These are phyloP conservation scores for Zaprionus africanus DNA, from an alignment of 1,140 invertebrate genomes.

Conservation along the genomic window DNA sequence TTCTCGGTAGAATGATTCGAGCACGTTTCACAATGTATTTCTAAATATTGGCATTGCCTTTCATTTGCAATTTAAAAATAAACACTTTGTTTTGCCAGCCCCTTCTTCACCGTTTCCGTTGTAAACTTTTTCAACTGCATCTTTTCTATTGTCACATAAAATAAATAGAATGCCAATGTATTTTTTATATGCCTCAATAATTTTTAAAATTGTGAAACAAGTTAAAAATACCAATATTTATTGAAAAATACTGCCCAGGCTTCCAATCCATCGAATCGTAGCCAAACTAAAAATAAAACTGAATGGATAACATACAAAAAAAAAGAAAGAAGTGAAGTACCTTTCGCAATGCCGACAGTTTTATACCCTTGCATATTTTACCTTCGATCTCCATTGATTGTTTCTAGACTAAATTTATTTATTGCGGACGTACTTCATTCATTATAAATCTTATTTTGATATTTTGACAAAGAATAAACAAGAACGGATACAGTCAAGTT, in stretches of 20 bases:
- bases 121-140: slow-evolving; percentile 18
- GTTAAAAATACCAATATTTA: slow-evolving; percentile 78
- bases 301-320: slow-evolving; percentile 18
- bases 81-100: slow-evolving; percentile 30
- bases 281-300: slow-evolving; percentile 29
- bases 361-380: too few relatives aligned
- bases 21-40: slow-evolving; percentile 18
- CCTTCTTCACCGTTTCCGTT: slow-evolving; percentile 9
- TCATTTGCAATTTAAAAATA: slow-evolving; percentile 48
- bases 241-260: slow-evolving; percentile 69
- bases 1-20: slow-evolving; percentile 4
- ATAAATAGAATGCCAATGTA: slow-evolving; percentile 72
- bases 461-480: too few relatives aligned
- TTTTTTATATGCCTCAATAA: slow-evolving; percentile 75
- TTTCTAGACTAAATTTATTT: too few relatives aligned
- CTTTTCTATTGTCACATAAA: slow-evolving; percentile 60
- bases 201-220: slow-evolving; percentile 67
- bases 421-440: too few relatives aligned
- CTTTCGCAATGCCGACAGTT: too few relatives aligned
- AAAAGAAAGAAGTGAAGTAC: neutral
- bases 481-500: too few relatives aligned
- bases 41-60: slow-evolving; percentile 33
- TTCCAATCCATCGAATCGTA: slow-evolving; percentile 25
- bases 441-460: too few relatives aligned
- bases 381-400: too few relatives aligned